phyloP scores from a whole-genome alignment of 2,888 invertebrate genomes.

The Elaeidobius kamerunicus region DNA sequence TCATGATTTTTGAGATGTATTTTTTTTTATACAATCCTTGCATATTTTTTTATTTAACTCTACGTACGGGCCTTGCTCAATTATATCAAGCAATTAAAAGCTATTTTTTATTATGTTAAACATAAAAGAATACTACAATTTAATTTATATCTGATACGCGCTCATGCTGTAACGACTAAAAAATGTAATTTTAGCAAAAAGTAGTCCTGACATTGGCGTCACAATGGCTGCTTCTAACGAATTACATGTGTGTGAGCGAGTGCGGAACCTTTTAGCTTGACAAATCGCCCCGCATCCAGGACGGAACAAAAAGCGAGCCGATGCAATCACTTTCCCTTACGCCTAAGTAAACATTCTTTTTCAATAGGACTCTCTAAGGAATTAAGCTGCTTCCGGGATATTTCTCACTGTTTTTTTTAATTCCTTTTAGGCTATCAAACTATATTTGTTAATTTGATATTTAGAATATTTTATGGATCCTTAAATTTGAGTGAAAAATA shows the following conservation, averaged over 20 bases:
- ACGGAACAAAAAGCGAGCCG: slow-evolving; percentile 27
- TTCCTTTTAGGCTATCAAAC: too few relatives aligned
- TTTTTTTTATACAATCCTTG: too few relatives aligned
- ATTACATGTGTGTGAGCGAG: slow-evolving; percentile 47
- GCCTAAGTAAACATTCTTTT: slow-evolving; percentile 30
- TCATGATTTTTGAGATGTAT: too few relatives aligned
- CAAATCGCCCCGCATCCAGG: slow-evolving; percentile 48
- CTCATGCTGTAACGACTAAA: background rate
- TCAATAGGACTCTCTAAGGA: slow-evolving; percentile 25
- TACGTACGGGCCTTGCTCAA: too few relatives aligned
- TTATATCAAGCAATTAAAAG: too few relatives aligned
- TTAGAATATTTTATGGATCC: too few relatives aligned
- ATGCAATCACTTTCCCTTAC: slow-evolving; percentile 31
- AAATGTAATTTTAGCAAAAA: slow-evolving; percentile 18
- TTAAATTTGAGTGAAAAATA: too few relatives aligned
- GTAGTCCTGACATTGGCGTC: slow-evolving; percentile 45
- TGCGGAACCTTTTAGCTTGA: slow-evolving; percentile 51
- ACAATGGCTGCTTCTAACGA: slow-evolving; percentile 50
- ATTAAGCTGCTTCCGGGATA: slow-evolving; percentile 22
- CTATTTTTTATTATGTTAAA: too few relatives aligned
- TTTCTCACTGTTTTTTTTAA: slow-evolving; percentile 18
- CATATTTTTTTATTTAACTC: too few relatives aligned
- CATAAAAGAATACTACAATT: too few relatives aligned
- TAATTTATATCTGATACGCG: background rate
- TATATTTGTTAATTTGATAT: too few relatives aligned